Percentiles rank a stretch among this genome's conserved stretches.
Conservation (phyloP, 1,140 invertebrate genomes). For the Drosophila novamexicana region DNA sequence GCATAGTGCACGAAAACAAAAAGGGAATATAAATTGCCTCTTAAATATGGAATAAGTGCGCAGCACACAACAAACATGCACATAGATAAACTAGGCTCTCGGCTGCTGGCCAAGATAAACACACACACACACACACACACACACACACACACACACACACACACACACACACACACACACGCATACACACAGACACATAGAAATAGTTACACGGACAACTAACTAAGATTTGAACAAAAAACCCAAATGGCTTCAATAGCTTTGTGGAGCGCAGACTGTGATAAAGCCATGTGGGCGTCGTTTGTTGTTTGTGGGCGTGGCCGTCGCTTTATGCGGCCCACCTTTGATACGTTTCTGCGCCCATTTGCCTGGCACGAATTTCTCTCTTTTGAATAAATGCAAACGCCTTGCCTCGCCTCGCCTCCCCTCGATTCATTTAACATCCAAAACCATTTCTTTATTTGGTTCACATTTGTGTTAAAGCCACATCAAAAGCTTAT, state of each 20-base stretch:
- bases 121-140: slow-evolving; percentile 44
- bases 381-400: slow-evolving; percentile 16
- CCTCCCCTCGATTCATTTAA: slow-evolving; percentile 16
- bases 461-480: slow-evolving; percentile 52
- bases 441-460: slow-evolving; percentile 21
- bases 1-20: slow-evolving; percentile 57
- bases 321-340: slow-evolving; percentile 6
- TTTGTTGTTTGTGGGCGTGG: slow-evolving; percentile 13
- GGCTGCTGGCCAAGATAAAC: slow-evolving; percentile 75
- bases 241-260: slow-evolving; percentile 24
- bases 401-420: neutral
- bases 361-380: slow-evolving; percentile 31
- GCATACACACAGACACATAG: slow-evolving; percentile 6
- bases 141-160: slow-evolving; percentile 23
- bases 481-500: slow-evolving; percentile 47
- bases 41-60: slow-evolving; percentile 84
- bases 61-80: slow-evolving; percentile 68
- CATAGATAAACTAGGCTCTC: slow-evolving; percentile 76
- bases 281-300: slow-evolving; percentile 65
- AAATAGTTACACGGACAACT: slow-evolving; percentile 48
- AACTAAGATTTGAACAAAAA: slow-evolving; percentile 45
- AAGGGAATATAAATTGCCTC: slow-evolving; percentile 84
- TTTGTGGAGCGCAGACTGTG: slow-evolving; percentile 50
- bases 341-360: slow-evolving; percentile 46
- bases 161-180: slow-evolving; percentile 53